Evolutionary conservation across 2,888 invertebrate genomes (phyloP).

Genomic region (Caenorhabditis zanzibari): DNA sequence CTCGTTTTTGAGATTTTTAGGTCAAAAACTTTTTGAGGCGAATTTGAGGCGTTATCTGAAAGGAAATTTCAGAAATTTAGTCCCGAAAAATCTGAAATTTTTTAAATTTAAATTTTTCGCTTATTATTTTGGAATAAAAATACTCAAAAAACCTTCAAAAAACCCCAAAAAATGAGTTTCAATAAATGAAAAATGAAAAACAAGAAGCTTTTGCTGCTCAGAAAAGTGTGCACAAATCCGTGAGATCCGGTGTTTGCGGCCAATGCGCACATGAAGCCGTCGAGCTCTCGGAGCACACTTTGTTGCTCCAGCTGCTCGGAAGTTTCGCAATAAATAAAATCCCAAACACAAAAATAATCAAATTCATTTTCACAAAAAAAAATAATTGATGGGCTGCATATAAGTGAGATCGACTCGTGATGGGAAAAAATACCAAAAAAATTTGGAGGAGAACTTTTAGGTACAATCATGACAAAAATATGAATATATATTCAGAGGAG

Average conservation of each 20-base stretch:
- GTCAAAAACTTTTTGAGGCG: no score
- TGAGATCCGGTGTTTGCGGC: constrained; percentile 46
- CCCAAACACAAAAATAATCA: no score
- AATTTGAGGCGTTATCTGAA: no score
- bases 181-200: constrained; percentile 10
- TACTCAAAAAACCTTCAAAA: not conserved
- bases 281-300: not conserved
- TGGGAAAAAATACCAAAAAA: no score
- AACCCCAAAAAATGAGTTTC: not conserved
- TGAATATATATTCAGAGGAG: not conserved
- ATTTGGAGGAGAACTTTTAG: constrained; percentile 32
- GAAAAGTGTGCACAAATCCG: constrained; percentile 31
- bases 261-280: constrained; percentile 11
- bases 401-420: constrained; percentile 67
- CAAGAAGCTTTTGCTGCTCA: not conserved
- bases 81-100: not conserved
- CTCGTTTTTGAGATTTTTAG: no score
- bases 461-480: constrained; percentile 24
- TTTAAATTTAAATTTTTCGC: not conserved
- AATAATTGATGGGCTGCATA: constrained; percentile 18
- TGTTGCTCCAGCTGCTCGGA: constrained; percentile 52
- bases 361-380: no score
- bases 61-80: not conserved
- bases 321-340: no score
- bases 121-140: no score